These are phyloP conservation scores for Rhagophthalmus giganteus DNA, from an alignment of 2,888 invertebrate genomes.

Conservation along the genomic window DNA sequence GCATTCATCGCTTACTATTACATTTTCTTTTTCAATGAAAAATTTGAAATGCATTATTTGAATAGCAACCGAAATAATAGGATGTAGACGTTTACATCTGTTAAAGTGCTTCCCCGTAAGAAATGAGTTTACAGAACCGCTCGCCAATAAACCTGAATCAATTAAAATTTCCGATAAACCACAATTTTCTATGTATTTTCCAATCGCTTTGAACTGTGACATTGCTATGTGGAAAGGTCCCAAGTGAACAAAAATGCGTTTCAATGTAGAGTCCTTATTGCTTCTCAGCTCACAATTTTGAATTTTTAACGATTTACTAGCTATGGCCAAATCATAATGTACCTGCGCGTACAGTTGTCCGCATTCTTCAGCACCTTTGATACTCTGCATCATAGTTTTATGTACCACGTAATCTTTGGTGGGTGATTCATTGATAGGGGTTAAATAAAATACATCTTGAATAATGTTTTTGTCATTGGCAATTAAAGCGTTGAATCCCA, in stretches of 20 bases:
- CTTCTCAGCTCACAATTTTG: conserved; percentile 2
- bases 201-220: conserved; percentile 38
- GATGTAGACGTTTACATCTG: conserved; percentile 31
- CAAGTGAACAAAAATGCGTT: conserved; percentile 38
- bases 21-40: conserved; percentile 25
- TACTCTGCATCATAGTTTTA: conserved; percentile 27
- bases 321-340: conserved; percentile 34
- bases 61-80: conserved; percentile 34
- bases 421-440: conserved; percentile 38
- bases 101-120: conserved; percentile 37
- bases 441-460: conserved; percentile 36
- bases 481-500: conserved; percentile 30
- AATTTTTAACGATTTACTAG: conserved; percentile 23
- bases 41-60: conserved; percentile 38
- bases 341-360: conserved; percentile 19
- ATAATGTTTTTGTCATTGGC: conserved; percentile 15
- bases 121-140: conserved; percentile 36
- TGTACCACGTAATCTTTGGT: conserved; percentile 33
- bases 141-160: conserved; percentile 37
- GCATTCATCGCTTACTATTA: conserved; percentile 5
- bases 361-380: conserved; percentile 27
- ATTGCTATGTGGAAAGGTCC: conserved; percentile 41
- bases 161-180: conserved; percentile 33
- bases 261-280: too few relatives aligned
- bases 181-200: conserved; percentile 36